Evolutionary conservation across 2,888 invertebrate species (phyloP), one percentile per base, ranked within the genome.

Genomic region (Mylabris sibirica): DNA sequence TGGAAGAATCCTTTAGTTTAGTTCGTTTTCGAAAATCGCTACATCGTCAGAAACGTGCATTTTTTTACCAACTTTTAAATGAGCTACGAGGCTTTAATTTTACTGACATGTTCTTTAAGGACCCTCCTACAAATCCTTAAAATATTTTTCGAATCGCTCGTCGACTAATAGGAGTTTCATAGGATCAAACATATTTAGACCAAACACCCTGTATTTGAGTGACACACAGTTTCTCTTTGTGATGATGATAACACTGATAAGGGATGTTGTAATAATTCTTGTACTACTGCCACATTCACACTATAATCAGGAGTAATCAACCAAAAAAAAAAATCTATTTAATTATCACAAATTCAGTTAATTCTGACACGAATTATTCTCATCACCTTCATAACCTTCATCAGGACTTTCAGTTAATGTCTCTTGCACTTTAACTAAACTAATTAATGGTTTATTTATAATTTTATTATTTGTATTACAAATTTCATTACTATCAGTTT

Each of bases 371-470:
- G 68, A 65, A 57, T 61, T 65, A 62, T 59, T 70, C 26, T 68
- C 72, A 14, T 94, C 95, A 49, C 94, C 95, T 65, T 93, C 95
- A 84, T 95, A 95, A 20, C 94, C 95, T 84, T 95, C 95, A 82
- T 95, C 95, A 44, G 94, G 94, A 84, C 94, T 94, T 80, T 94
- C 94, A 20, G 93, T 92, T 77, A 88, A 76, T n/a, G 86, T 86
- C 61, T 81, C 80, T 12, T 77, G 72, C 64, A 76, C 69, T 67
- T 74, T 74, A 61, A 75, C 69, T 35, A 61, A 26, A 59, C 38
- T 64, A 59, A 17, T 65, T n/a, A 69, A 26, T 20, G 66, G 67
- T 75, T 76, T 68, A 67, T 75, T 67, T 65, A 65, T 44, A 67
- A 72, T 67, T 73, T 72, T 73, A 74, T 75, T 66, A 72, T 73